Percentiles rank a stretch among this genome's conserved stretches.
These are phyloP conservation scores for Boloria selene DNA, from an alignment of 2,888 invertebrate genomes.

Conservation along the genomic window DNA sequence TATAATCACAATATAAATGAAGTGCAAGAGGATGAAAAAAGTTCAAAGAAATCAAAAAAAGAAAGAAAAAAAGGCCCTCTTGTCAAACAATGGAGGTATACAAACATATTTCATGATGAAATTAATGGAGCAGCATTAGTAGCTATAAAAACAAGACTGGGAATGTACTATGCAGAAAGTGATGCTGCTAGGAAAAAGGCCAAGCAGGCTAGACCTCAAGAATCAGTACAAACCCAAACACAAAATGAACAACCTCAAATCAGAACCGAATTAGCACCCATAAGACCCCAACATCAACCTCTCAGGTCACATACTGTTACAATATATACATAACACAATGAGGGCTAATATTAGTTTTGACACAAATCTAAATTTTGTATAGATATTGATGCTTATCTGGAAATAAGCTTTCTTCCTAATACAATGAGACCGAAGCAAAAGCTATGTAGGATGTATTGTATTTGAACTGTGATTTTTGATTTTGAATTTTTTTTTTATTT, in stretches of 20 bases:
- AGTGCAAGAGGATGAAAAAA: conserved; percentile 50
- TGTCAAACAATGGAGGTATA: conserved; percentile 82
- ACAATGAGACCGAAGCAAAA: neutral
- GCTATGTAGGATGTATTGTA: neutral
- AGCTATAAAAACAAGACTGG: conserved; percentile 78
- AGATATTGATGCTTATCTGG: neutral
- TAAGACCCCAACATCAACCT: conserved; percentile 48
- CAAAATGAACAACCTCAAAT: conserved; percentile 53
- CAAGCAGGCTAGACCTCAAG: conserved; percentile 64
- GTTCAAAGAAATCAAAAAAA: conserved; percentile 65
- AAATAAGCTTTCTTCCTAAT: conserved; percentile 1
- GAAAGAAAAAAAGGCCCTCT: conserved; percentile 72
- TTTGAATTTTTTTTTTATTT: too few species aligned
- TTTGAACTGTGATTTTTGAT: neutral
- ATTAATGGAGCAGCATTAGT: conserved; percentile 78
- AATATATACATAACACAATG: conserved; percentile 57
- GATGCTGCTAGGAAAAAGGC: conserved; percentile 76
- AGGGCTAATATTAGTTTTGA: conserved; percentile 17
- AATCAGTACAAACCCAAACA: conserved; percentile 60
- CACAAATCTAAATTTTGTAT: conserved; percentile 7
- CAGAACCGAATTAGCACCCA: conserved; percentile 34
- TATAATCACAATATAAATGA: conserved; percentile 52
- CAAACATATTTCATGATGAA: conserved; percentile 81
- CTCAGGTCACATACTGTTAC: conserved; percentile 72
- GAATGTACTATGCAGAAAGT: conserved; percentile 79